These are phyloP conservation scores for Pelvicachromis taeniatus DNA, from an alignment of 2,113 vertebrate species.

Conservation along the genomic window DNA sequence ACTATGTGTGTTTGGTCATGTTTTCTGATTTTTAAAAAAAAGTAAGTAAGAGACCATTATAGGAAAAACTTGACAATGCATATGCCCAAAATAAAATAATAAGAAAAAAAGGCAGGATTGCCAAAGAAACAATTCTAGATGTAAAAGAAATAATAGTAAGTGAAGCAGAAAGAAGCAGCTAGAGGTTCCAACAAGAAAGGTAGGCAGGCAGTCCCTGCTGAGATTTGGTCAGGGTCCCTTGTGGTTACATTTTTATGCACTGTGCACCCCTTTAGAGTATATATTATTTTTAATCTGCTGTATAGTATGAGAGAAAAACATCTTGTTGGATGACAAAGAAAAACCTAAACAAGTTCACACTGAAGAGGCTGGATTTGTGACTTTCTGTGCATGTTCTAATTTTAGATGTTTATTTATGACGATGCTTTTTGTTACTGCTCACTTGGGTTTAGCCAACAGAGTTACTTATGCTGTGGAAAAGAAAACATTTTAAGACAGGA, in stretches of 20 bases:
- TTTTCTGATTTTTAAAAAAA: not conserved
- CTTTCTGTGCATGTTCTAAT: not conserved
- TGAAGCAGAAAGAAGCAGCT: not conserved
- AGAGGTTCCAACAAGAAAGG: not conserved
- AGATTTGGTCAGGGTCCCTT: not conserved
- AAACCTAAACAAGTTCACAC: not conserved
- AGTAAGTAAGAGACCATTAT: not conserved
- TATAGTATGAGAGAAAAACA: not conserved
- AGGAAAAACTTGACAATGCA: not conserved
- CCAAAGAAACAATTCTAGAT: not conserved
- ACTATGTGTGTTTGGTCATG: not conserved
- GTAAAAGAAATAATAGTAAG: not conserved
- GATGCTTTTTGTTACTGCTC: not conserved
- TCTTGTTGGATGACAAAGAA: not conserved
- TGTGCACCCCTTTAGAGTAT: not conserved
- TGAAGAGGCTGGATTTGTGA: not conserved
- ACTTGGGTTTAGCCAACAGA: not conserved
- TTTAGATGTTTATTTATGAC: not conserved
- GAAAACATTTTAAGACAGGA: not conserved
- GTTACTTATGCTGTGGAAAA: not conserved
- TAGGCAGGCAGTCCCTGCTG: not conserved
- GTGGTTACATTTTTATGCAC: not conserved
- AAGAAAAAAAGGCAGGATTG: not conserved
- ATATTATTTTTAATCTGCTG: not conserved
- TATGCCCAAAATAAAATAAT: not conserved